A percentile compares a stretch with the other conserved stretches of the same genome.
phyloP scores from a whole-genome alignment of 2,113 vertebrate genomes.

The Prochilodus magdalenae region DNA sequence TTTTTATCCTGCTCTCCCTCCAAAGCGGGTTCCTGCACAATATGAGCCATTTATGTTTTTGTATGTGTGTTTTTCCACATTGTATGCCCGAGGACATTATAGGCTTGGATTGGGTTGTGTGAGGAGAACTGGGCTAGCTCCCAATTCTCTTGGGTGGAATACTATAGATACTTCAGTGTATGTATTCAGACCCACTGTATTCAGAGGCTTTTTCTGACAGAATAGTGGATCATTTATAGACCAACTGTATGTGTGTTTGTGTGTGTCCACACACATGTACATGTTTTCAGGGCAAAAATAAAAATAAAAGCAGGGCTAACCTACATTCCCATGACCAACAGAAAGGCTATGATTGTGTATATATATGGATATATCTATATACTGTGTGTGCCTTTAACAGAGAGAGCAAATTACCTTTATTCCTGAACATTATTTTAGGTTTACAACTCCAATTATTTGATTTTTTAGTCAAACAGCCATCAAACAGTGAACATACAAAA shows the following conservation, averaged over 20 bases:
- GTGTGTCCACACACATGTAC: neutral
- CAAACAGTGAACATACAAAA: too few relatives aligned
- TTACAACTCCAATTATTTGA: too few relatives aligned
- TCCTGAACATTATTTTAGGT: too few relatives aligned
- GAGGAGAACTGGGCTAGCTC: conserved; percentile 1
- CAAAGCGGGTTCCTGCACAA: neutral
- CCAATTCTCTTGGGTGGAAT: neutral
- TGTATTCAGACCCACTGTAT: neutral
- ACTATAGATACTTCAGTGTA: neutral
- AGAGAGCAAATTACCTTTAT: too few relatives aligned
- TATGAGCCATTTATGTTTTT: neutral
- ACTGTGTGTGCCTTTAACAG: too few relatives aligned
- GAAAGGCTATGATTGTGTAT: too few relatives aligned
- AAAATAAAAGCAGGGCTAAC: too few relatives aligned
- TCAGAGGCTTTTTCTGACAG: neutral
- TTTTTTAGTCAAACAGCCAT: too few relatives aligned
- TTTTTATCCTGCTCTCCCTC: neutral
- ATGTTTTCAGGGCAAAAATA: too few relatives aligned
- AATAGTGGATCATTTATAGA: neutral
- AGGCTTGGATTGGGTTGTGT: neutral
- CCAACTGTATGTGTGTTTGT: neutral
- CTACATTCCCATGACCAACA: too few relatives aligned
- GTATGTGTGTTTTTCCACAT: neutral
- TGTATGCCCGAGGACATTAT: neutral
- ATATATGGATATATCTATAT: too few relatives aligned